Conservation (phyloP, 2,888 invertebrate genomes). For the Cremastinae sp. region DNA sequence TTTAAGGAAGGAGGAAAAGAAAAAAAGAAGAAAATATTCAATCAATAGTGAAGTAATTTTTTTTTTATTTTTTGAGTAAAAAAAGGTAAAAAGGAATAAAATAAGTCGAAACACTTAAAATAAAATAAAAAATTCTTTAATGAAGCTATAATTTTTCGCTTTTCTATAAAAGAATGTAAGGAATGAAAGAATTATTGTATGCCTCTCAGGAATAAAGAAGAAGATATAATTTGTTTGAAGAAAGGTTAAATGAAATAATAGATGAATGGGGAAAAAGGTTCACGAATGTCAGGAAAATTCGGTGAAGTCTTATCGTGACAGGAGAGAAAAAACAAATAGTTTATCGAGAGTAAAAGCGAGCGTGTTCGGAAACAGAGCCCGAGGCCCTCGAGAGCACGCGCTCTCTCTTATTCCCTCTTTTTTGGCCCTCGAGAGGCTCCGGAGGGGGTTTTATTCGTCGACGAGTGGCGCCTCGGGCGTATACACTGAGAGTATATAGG, state of each 20-base stretch:
- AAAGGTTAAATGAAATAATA: too few species aligned
- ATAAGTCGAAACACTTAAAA: too few species aligned
- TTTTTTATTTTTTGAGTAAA: too few species aligned
- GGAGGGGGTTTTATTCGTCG: conserved; percentile 47
- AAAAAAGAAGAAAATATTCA: too few species aligned
- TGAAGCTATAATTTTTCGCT: too few species aligned
- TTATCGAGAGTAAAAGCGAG: conserved; percentile 15
- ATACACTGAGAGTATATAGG: neutral
- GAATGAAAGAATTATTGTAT: neutral
- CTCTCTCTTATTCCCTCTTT: conserved; percentile 51
- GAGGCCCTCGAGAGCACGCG: conserved; percentile 50
- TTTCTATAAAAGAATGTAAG: too few species aligned
- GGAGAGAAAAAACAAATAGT: conserved; percentile 12
- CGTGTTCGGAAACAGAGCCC: conserved; percentile 59
- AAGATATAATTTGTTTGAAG: conserved; percentile 7
- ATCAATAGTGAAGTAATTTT: too few species aligned
- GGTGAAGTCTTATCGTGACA: conserved; percentile 18
- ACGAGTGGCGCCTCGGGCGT: conserved; percentile 57
- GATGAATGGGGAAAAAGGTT: neutral
- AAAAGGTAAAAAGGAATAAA: too few species aligned
- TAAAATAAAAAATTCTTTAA: too few species aligned
- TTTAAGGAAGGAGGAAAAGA: too few species aligned
- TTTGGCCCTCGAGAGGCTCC: conserved; percentile 48
- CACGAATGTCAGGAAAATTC: conserved; percentile 19
- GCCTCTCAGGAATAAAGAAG: conserved; percentile 32